Base-by-base conservation (phyloP, 1,140 invertebrate species). In the Ditylenchus dipsaci region DNA sequence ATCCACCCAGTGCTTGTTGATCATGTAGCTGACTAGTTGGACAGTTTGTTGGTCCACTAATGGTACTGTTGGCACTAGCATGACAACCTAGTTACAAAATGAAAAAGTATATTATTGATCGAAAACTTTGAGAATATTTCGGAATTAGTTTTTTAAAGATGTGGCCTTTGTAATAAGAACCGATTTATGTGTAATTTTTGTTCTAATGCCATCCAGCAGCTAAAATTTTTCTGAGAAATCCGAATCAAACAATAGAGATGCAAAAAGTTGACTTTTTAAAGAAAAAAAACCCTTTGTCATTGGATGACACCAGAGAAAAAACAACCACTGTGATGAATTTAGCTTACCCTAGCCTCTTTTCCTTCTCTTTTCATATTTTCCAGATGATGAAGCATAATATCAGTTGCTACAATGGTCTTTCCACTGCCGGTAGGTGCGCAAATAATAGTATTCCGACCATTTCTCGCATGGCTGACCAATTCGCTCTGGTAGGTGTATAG, bases 401-500 rank as follows among this genome's bases (percentile, higher is more conserved):
- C 66, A 5, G 68, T 67, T 1, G 78, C 78, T 26, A 82, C 74
- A 38, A 78, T 26, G 5, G 78, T 80, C 53, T 80, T 80, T n/a
- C 78, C 78, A 29, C 71, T 70, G 27, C 79, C 78, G 15, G 78
- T 80, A n/a, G 78, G 78, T 13, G 79, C 78, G 56, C 78, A 78
- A 38, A 78, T 61, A 0, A 79, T 59, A 26, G 60, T 73, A 19
- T 76, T 80, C 27, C 66, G 69, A 1, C 75, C 76, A 57, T 56
- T 59, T 42, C 78, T 65, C 11, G 79, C 78, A 19, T 63, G 30
- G 15, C 63, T 43, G 5, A 70, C 69, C 30, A 80, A 63, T 47
- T 80, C 78, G 30, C 71, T 61, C 45, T 80, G 78, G 43, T 80
- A 80, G 1, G 61, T 30, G n/a, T 59, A 43, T 19, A 71, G 43